These are phyloP conservation scores for Calidris pygmaea DNA, from an alignment of 2,113 vertebrate genomes.

Conservation along the genomic window DNA sequence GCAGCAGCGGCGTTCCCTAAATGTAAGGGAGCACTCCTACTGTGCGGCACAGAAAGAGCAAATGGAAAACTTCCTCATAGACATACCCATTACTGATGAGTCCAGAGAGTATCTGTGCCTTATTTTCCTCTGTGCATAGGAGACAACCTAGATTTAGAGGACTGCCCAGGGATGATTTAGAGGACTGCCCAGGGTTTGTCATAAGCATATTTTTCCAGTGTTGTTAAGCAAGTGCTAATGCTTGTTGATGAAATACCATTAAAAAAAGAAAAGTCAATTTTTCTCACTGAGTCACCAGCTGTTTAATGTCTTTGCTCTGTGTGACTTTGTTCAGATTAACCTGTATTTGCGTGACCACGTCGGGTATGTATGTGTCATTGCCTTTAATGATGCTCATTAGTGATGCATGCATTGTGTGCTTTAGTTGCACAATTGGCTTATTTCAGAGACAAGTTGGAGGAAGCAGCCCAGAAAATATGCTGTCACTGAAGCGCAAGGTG, in stretches of 20 bases:
- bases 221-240: background rate
- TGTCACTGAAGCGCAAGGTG: background rate
- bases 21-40: background rate
- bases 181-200: background rate
- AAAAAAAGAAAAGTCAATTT: background rate
- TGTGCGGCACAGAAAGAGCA: background rate
- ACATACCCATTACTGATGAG: background rate
- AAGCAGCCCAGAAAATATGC: background rate
- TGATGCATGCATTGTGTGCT: background rate
- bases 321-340: background rate
- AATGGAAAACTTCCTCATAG: background rate
- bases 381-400: background rate
- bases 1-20: background rate
- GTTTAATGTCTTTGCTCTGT: background rate
- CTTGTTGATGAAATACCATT: background rate
- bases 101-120: background rate
- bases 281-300: background rate
- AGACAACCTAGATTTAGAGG: background rate
- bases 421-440: background rate
- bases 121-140: background rate
- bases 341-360: background rate
- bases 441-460: background rate
- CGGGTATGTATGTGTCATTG: background rate
- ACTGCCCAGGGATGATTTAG: background rate
- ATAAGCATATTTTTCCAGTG: background rate